A percentile compares a stretch with the other conserved stretches of the same genome.
Conservation (phyloP, 1,140 invertebrate genomes). For the Drosophila busckii region DNA sequence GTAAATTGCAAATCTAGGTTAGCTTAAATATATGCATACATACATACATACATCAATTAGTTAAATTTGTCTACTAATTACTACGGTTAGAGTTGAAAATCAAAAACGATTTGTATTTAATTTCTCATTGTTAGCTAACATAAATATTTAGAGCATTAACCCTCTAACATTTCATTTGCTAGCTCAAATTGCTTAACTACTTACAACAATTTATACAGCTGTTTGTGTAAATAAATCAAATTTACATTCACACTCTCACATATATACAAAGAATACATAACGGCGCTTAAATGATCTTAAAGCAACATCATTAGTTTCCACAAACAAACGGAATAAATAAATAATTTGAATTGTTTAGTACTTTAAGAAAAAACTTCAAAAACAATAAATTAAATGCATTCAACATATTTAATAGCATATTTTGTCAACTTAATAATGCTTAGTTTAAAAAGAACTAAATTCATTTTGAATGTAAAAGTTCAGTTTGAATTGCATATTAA, state of each 20-base stretch:
- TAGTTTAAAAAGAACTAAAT: neutral
- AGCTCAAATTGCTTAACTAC: conserved; percentile 35
- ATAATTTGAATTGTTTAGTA: conserved; percentile 43
- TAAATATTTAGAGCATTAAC: conserved; percentile 38
- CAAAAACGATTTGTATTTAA: conserved; percentile 32
- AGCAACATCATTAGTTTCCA: conserved; percentile 19
- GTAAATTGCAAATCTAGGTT: conserved; percentile 38
- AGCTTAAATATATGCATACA: conserved; percentile 37
- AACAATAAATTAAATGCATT: conserved; percentile 50
- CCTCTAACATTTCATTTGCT: conserved; percentile 17
- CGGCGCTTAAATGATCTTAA: conserved; percentile 20
- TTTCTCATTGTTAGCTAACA: conserved; percentile 34
- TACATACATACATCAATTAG: conserved; percentile 20
- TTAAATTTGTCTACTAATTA: conserved; percentile 44
- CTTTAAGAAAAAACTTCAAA: conserved; percentile 43
- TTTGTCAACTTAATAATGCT: neutral
- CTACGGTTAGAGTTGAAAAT: conserved; percentile 43
- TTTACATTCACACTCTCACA: conserved; percentile 2
- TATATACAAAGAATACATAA: neutral
- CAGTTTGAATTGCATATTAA: too few species aligned
- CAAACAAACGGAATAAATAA: conserved; percentile 14
- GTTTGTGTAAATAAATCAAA: conserved; percentile 45
- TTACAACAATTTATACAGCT: conserved; percentile 33
- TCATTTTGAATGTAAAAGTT: too few species aligned
- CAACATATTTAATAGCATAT: conserved; percentile 15